A percentile compares a stretch with the other conserved stretches of the same genome.
These are phyloP conservation scores for Apodemus sylvaticus DNA, from an alignment of 2,113 vertebrate species.

Conservation along the genomic window DNA sequence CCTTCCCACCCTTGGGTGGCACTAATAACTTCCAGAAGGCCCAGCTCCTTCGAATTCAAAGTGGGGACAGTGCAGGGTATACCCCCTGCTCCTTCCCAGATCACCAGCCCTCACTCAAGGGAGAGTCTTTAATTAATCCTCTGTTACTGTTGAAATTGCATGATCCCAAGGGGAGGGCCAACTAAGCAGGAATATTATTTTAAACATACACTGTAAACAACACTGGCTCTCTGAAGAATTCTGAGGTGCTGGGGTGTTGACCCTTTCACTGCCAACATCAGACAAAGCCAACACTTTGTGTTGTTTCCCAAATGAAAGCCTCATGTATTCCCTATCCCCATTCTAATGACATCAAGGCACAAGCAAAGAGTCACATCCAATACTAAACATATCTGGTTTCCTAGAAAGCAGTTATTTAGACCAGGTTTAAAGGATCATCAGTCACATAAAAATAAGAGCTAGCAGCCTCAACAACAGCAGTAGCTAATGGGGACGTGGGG, in stretches of 20 bases:
- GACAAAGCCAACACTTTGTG: constrained; percentile 71
- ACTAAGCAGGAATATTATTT: constrained; percentile 94
- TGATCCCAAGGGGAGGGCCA: constrained; percentile 88
- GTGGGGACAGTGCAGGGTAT: constrained; percentile 77
- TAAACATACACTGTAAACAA: constrained; percentile 96
- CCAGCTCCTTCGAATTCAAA: constrained; percentile 83
- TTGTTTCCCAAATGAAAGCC: constrained; percentile 45
- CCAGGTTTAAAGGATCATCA: constrained; percentile 24
- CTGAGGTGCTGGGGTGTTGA: constrained; percentile 80
- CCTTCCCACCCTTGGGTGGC: constrained; percentile 79
- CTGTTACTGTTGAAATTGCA: constrained; percentile 95
- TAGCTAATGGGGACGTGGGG: accelerated
- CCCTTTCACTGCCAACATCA: constrained; percentile 82
- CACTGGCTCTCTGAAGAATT: constrained; percentile 84
- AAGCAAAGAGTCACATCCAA: constrained; percentile 38
- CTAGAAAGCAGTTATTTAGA: constrained; percentile 73
- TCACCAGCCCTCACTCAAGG: constrained; percentile 89
- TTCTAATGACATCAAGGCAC: neutral
- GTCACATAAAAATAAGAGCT: neutral
- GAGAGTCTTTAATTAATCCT: constrained; percentile 97
- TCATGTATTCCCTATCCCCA: constrained; percentile 27
- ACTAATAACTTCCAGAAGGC: constrained; percentile 84
- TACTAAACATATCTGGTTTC: constrained; percentile 14
- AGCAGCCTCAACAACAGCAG: neutral
- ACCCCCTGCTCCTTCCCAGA: constrained; percentile 87